Base-by-base conservation (phyloP, 2,888 invertebrate species). In the Lasioglossum morio region DNA sequence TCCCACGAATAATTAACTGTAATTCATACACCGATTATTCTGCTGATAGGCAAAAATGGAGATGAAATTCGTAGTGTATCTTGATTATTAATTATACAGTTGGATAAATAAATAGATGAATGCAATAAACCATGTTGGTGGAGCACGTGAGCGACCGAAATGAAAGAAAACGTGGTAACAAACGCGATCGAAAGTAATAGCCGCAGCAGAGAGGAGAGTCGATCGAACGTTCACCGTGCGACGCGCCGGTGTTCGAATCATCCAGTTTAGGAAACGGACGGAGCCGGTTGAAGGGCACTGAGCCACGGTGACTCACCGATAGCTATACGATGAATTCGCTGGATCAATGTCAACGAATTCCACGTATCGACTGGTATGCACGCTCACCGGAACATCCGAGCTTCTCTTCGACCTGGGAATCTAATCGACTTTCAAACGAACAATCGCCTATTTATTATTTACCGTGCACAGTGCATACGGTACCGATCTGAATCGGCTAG, bases 261-360 rank as follows among this genome's bases (percentile, higher is more conserved):
- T 81, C 83, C 87, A 83, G 79, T 87, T 86, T 87, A 83, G 87
- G 83, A 87, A 86, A 81, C 83, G 86, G 48, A 69, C 79, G 66
- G 77, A 82, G 79, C 46, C 77, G 84, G 84, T 75, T 88, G 88
- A 89, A 89, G 88, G 88, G 87, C 89, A 89, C 84, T 87, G 85
- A 89, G 88, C 88, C 88, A 88, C 85, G 85, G 87, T 89, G 89
- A 89, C 85, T 89, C 89, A 89, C 78, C 87, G 81, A 87, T 85
- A 84, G 88, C 75, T 88, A 85, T 85, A 87, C 77, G 70, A 72
- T 82, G 81, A 84, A 89, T 86, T 79, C 73, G 76, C 82, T 82
- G 88, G 86, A 88, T 89, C 89, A 89, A 88, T 87, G 88, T 89
- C 88, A 88, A 86, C 89, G 87, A 88, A 89, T 89, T 85, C 85